Evolutionary conservation across 2,888 invertebrate genomes (phyloP), one percentile per base, ranked within the genome.

Genomic region (Caenorhabditis imperialis): DNA sequence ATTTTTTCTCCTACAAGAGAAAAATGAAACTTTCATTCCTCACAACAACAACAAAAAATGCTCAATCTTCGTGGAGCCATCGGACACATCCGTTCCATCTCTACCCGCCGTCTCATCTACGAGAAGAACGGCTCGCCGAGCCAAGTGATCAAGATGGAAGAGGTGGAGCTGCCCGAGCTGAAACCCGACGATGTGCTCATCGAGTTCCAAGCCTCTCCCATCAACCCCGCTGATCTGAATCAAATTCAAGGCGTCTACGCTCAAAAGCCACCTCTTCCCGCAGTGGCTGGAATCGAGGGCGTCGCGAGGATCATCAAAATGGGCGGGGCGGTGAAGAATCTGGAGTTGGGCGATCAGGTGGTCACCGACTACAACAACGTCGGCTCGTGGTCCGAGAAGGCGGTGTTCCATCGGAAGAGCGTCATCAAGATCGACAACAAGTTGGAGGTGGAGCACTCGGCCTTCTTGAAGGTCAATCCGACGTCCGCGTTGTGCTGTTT

Each of bases 211-310:
- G 93, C 95, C 30, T 92, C 96, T 0, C 95, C 98, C 0, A 92
- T 99, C 8, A 98, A 99, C 90, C 98, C 99, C 6, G 95, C 98
- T 0, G 98, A 99, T 89, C 94, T 99, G 58, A 99, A 98, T 89
- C 95, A 94, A 50, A 94, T 99, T 82, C 95, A 77, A 53, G 77
- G 69, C 16, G 79, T 82, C 3, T 86, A 87, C 60, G 81, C 83
- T 1, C 63, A 84, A 6, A 84, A 82, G 57, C 86, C 87, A 12
- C 57, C 54, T 14, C 90, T 97, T 20, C 98, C 99, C 2, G 93
- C 93, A 12, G 91, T 94, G 51, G 92, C 93, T 3, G 99, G 99
- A 14, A 95, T 94, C 89, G 99, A 99, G 91, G 97, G 96, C 57
- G 94, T 97, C 2, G 97, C 93, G 1, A 91, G 93, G 88, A 92